A percentile compares a stretch with the other conserved stretches of the same genome.
These are phyloP conservation scores for Rhinophrynus dorsalis DNA, from an alignment of 2,797 vertebrate species.

Conservation along the genomic window DNA sequence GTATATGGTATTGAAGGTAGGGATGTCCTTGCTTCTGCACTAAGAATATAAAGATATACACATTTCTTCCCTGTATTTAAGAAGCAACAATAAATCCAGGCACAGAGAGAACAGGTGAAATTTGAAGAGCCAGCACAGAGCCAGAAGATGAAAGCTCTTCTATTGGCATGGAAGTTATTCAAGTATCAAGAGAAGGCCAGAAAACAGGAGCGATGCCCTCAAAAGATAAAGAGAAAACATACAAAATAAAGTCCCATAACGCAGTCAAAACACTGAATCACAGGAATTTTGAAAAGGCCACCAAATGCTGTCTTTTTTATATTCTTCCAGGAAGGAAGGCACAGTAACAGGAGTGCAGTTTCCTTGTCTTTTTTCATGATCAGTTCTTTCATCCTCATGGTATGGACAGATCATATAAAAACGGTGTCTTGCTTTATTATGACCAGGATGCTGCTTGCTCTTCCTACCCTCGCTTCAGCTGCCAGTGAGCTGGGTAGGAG, in stretches of 20 bases:
- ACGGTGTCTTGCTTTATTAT: conserved; percentile 1
- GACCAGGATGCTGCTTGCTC: neutral
- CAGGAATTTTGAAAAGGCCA: conserved; percentile 23
- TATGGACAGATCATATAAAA: conserved; percentile 7
- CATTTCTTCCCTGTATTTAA: conserved; percentile 2
- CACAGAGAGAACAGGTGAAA: conserved; percentile 6
- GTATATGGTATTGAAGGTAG: neutral
- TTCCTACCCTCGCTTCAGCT: conserved; percentile 5
- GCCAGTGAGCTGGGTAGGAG: conserved; percentile 10
- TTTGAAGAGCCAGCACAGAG: conserved; percentile 25
- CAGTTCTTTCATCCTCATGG: conserved; percentile 3
- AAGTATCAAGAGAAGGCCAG: conserved; percentile 48
- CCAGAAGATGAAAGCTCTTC: conserved; percentile 10
- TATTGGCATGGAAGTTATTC: conserved; percentile 36
- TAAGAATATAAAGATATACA: neutral
- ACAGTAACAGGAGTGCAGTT: neutral
- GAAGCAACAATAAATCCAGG: conserved; percentile 8
- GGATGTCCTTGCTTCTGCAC: neutral
- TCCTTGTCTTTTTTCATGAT: neutral
- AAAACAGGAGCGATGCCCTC: conserved; percentile 19
- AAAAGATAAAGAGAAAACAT: conserved; percentile 14
- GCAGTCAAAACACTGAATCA: conserved; percentile 12
- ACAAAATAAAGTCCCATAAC: conserved; percentile 32
- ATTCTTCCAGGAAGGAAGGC: conserved; percentile 16
- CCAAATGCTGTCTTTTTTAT: neutral